Percentiles rank a stretch among this genome's conserved stretches.
Conservation (phyloP, 2,888 invertebrate genomes). For the Branchipolynoe longqiensis region DNA sequence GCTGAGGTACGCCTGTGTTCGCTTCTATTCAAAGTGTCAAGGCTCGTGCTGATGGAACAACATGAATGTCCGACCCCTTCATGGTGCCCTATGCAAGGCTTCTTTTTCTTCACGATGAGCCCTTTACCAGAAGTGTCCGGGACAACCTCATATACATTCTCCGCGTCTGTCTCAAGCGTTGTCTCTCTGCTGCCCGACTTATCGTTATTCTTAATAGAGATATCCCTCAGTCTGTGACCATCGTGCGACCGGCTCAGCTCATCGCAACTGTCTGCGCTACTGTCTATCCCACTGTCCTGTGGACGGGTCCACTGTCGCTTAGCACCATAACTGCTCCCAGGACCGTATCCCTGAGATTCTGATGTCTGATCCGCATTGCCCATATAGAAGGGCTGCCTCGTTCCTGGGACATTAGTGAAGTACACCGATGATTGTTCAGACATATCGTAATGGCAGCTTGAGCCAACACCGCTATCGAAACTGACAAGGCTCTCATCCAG, state of each 20-base stretch:
- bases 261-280: conserved; percentile 49
- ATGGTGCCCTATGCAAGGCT: conserved; percentile 47
- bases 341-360: not conserved
- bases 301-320: not conserved
- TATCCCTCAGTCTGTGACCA: not conserved
- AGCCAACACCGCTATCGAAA: conserved; percentile 58
- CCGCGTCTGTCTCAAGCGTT: not conserved
- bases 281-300: conserved; percentile 55
- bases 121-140: conserved; percentile 18
- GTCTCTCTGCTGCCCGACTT: conserved; percentile 19
- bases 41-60: not conserved
- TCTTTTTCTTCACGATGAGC: conserved; percentile 24
- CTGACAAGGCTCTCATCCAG: conserved; percentile 60
- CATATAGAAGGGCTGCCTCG: conserved; percentile 46
- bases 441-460: conserved; percentile 10
- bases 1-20: conserved; percentile 10
- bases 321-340: not conserved
- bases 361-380: not conserved
- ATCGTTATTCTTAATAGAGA: not conserved
- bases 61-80: conserved; percentile 41
- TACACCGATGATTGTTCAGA: conserved; percentile 49
- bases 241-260: conserved; percentile 33
- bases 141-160: conserved; percentile 35
- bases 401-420: conserved; percentile 41
- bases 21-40: not conserved